Base-by-base conservation (phyloP, 2,113 vertebrate genomes). In the Lophotis ruficrista region DNA sequence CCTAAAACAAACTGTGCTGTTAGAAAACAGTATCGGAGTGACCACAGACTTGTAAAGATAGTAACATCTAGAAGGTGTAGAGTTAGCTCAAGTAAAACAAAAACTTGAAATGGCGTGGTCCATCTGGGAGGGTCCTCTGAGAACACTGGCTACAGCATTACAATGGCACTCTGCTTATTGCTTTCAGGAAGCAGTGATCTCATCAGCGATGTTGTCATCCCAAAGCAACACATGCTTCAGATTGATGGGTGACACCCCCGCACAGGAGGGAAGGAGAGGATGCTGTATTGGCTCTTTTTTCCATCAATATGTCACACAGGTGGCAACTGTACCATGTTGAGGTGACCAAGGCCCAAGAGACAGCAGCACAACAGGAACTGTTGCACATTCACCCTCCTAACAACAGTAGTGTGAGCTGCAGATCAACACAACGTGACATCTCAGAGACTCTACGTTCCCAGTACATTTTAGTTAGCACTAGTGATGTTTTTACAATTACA, bases 131-230 rank as follows among this genome's bases (percentile, higher is more conserved):
- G 37, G 41, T 48, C 8, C 37, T 27, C 16, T 45, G 33, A 70
- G 70, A 41, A 11, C n/a, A 24, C 22, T 50, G 65, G 54, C 62
- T 43, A 4, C 21, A 23, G 10, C 45, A 11, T 12, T 31, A 33
- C 62, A 58, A 3, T 9, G 41, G 27, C n/a, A 15, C 21, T 72
- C 53, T 47, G n/a, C 10, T 7, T 2, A 1, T 2, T 6, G 64
- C 5, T 57, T 60, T 48, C 31, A 60, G 65, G 78, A 69, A 85
- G 22, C 31, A 70, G 14, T 25, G 33, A 6, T 27, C 28, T 1
- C 0, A 0, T 4, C 37, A 43, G n/a, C 3, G 2, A 11, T 2
- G 2, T 37, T 53, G 31, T 68, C 57, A 68, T n/a, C 57, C 57
- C 79, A 19, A 61, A 81, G 77, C 43, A 78, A 21, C 9, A 3